Base-by-base conservation (phyloP, 2,888 invertebrate species). In the Leptinotarsa tumamoca region DNA sequence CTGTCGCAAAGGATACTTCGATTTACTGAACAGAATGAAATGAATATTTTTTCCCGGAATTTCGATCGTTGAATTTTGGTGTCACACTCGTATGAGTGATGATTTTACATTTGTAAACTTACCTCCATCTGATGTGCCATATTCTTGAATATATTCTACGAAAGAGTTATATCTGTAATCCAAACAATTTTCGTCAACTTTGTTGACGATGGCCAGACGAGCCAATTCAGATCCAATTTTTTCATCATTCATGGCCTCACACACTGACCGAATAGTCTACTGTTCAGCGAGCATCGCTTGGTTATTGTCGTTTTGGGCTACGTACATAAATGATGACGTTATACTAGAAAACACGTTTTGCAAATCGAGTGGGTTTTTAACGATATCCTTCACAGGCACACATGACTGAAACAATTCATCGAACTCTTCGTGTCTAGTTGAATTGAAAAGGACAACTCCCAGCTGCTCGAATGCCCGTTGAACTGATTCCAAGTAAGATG, bases 281-380 rank as follows among this genome's bases (percentile, higher is more conserved):
- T 23, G 13, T 4, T 3, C 21, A 95, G 93, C 94, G 0, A 90
- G 83, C 87, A 91, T 88, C 82, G 90, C 89, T 86, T 93, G 90
- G 13, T 92, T 97, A 85, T 95, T 95, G 87, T 98, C 97, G 87
- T 98, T 98, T 85, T 98, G 98, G 0, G 98, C 97, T 52, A 97
- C 91, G 27, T 27, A 4, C 4, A 4, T 2, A 4, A 27, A 4
- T 27, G 4, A 4, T 27, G 27, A 27, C 27, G 27, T 4, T 2
- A 27, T 4, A 27, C 27, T 27, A 27, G 4, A 4, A 27, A 27
- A 27, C 27, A 27, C 4, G 27, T 27, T 27, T 27, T 4, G 2
- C 27, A 27, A 4, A 27, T 27, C 27, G 56, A 92, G 89, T 3
- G 79, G 80, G 78, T 91, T 91, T 0, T 90, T 86, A 17, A 91